Evolutionary conservation across 2,888 invertebrate genomes (phyloP).

Genomic region (Synergus japonicus): DNA sequence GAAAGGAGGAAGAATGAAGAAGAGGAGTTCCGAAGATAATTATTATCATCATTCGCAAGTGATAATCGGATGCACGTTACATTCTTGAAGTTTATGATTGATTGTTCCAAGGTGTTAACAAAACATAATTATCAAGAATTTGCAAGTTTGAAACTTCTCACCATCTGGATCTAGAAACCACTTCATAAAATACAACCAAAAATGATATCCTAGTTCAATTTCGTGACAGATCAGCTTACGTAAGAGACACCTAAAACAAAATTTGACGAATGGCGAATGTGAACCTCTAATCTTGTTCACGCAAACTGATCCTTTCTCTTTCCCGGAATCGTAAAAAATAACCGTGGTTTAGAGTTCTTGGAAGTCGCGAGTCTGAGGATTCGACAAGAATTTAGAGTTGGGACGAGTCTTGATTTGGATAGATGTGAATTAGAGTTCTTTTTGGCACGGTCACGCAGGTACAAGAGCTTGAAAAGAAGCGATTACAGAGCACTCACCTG

Average conservation of each 20-base stretch:
- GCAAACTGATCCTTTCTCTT: slow-evolving; percentile 25
- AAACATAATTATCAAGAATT: background rate
- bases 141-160: background rate
- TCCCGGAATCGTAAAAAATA: slow-evolving; percentile 26
- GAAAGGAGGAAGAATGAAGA: background rate
- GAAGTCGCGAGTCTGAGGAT: slow-evolving; percentile 34
- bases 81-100: background rate
- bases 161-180: background rate
- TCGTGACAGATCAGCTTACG: background rate
- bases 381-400: background rate
- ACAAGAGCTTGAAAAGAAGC: slow-evolving; percentile 27
- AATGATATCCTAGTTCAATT: background rate
- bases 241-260: background rate
- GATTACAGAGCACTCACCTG: slow-evolving; percentile 26
- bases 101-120: background rate
- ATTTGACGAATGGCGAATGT: slow-evolving; percentile 25
- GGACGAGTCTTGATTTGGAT: slow-evolving; percentile 36
- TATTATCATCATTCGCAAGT: background rate
- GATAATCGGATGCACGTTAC: background rate
- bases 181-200: background rate
- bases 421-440: slow-evolving; percentile 1
- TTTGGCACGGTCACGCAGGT: slow-evolving; percentile 26
- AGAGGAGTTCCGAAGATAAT: background rate
- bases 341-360: slow-evolving; percentile 14
- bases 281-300: slow-evolving; percentile 19